Base-by-base conservation (phyloP, 2,113 vertebrate genomes). In the Brachypteracias leptosomus region DNA sequence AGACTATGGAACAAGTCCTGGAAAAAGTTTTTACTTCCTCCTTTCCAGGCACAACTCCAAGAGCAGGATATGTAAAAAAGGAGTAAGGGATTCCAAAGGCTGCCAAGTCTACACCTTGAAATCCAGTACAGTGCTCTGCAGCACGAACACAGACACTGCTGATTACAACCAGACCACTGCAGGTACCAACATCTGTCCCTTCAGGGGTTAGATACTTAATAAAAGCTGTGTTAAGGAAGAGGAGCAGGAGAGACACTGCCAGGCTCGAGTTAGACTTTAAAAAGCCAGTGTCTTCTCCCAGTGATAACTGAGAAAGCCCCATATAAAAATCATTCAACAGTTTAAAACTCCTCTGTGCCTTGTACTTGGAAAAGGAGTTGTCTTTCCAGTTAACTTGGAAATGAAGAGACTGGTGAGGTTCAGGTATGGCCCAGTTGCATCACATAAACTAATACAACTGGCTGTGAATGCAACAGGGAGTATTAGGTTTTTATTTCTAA, bases 211-310 rank as follows among this genome's bases (percentile, higher is more conserved):
- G 79, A 28, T 9, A 70, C 68, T 86, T 66, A 36, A 36, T 26
- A 88, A 90, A 75, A 49, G 38, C 9, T 1, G 21, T 52, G 46
- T 26, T 75, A 78, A 80, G 78, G 38, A 88, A 91, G n/a, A 86
- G 62, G 54, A 93, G 65, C 28, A 1, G 33, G 68, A 93, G 76
- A 91, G 90, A 92, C 86, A 66, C 29, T 75, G 96, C 90, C 90
- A 96, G 86, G 92, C 68, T 82, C 40, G 61, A 58, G 46, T 46
- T 4, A 46, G 75, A 15, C 55, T 92, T 94, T 65, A 77, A 95
- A 95, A 84, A 94, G 88, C 80, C 77, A 89, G 68, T 31, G 29
- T 82, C 61, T 96, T 72, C 88, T 85, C 88, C 85, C 77, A 96
- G 46, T 3, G 21, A 75, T 68, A 93, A 90, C 83, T 92, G 91